A percentile compares a stretch with the other conserved stretches of the same genome.
Conservation (phyloP, 2,113 vertebrate species). For the Microcebus lehilahytsara region DNA sequence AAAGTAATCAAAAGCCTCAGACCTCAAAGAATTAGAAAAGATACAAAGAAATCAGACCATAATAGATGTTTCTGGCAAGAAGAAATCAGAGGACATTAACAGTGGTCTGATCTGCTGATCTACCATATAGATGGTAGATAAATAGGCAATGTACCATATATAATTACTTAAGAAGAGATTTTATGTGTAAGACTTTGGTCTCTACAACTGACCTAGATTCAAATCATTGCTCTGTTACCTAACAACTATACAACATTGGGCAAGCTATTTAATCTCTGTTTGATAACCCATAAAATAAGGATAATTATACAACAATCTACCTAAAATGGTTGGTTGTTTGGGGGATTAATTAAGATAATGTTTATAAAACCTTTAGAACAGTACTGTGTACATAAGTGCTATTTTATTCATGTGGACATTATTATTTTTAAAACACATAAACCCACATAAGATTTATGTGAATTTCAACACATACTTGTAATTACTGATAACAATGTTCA, state of each 20-base stretch:
- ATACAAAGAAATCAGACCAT: neutral
- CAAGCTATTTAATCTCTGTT: neutral
- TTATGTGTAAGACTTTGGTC: neutral
- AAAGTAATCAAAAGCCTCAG: neutral
- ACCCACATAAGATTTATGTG: neutral
- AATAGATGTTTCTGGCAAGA: neutral
- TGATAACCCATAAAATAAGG: neutral
- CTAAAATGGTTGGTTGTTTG: neutral
- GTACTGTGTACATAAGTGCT: neutral
- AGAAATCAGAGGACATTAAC: neutral
- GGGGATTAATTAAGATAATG: neutral
- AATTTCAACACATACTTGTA: neutral
- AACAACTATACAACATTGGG: neutral
- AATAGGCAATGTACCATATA: neutral
- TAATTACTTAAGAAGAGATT: neutral
- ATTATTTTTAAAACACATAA: neutral
- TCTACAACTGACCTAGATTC: neutral
- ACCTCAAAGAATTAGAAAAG: neutral
- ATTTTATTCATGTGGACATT: neutral
- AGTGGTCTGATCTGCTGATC: neutral
- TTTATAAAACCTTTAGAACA: neutral
- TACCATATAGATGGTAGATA: neutral
- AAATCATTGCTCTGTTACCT: neutral
- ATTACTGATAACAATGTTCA: neutral
- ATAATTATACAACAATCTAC: neutral